These are phyloP conservation scores for Aricia agestis DNA, from an alignment of 1,140 invertebrate species.

Conservation along the genomic window DNA sequence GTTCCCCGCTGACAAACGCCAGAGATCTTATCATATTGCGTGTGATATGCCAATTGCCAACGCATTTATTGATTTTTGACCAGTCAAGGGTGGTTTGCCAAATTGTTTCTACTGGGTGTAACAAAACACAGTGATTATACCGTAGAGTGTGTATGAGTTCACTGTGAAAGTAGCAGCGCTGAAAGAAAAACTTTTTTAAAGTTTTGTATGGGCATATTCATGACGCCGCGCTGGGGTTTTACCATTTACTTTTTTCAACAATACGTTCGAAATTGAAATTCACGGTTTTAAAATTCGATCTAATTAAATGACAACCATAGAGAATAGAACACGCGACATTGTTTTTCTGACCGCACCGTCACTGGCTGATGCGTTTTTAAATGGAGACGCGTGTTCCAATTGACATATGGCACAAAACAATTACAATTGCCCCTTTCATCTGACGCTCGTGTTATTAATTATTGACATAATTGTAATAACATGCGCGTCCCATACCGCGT, in stretches of 20 bases:
- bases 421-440: constrained; percentile 17
- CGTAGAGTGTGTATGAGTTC: too few relatives aligned
- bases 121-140: too few relatives aligned
- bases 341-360: constrained; percentile 22
- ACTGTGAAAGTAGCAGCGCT: too few relatives aligned
- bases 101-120: neutral
- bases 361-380: constrained; percentile 44
- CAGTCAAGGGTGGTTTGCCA: neutral
- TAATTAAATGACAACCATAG: constrained; percentile 20
- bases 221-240: too few relatives aligned
- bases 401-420: constrained; percentile 31
- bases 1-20: neutral
- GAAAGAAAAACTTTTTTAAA: too few relatives aligned
- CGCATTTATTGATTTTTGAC: constrained; percentile 10
- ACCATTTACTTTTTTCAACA: too few relatives aligned
- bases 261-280: neutral
- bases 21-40: constrained; percentile 8
- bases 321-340: constrained; percentile 30
- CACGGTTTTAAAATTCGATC: neutral
- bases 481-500: too few relatives aligned
- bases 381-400: constrained; percentile 36
- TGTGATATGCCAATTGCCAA: neutral
- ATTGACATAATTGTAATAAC: neutral
- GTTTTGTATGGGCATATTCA: too few relatives aligned
- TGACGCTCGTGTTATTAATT: constrained; percentile 3